Percentiles rank a stretch among this genome's conserved stretches.
These are phyloP conservation scores for Pseudomyrmex cubaensis DNA, from an alignment of 1,140 invertebrate species.

Conservation along the genomic window DNA sequence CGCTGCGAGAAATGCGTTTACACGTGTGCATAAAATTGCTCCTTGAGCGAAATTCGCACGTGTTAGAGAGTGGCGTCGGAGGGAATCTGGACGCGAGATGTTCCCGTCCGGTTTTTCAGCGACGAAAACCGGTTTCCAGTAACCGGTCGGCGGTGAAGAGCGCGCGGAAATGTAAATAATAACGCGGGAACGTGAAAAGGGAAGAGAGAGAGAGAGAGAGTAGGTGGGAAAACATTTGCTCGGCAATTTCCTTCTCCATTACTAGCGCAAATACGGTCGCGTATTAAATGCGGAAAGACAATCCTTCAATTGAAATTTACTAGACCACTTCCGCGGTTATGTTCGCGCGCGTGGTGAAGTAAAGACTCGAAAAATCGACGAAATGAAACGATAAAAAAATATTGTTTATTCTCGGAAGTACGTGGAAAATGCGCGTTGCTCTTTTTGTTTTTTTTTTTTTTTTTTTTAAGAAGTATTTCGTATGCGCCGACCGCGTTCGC, in stretches of 20 bases:
- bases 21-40: conserved; percentile 8
- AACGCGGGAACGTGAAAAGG: not conserved
- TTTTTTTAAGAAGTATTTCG: conserved; percentile 39
- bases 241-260: not conserved
- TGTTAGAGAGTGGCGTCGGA: not conserved
- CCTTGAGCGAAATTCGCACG: not conserved
- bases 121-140: not conserved
- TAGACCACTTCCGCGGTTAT: too few species aligned
- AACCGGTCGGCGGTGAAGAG: not conserved
- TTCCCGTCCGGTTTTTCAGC: too few species aligned
- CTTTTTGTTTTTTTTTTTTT: too few species aligned
- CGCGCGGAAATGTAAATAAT: conserved; percentile 27
- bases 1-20: conserved; percentile 1
- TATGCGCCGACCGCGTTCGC: conserved; percentile 12
- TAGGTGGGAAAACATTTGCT: not conserved
- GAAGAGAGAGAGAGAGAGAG: not conserved
- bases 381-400: not conserved
- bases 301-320: not conserved
- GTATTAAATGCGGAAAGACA: not conserved
- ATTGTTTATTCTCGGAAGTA: too few species aligned
- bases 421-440: too few species aligned
- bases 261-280: not conserved
- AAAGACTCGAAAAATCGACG: not conserved
- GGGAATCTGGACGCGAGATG: not conserved
- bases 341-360: too few species aligned